A percentile compares a stretch with the other conserved stretches of the same genome.
phyloP scores from a whole-genome alignment of 2,797 vertebrate genomes.

The Lacerta bilineata region DNA sequence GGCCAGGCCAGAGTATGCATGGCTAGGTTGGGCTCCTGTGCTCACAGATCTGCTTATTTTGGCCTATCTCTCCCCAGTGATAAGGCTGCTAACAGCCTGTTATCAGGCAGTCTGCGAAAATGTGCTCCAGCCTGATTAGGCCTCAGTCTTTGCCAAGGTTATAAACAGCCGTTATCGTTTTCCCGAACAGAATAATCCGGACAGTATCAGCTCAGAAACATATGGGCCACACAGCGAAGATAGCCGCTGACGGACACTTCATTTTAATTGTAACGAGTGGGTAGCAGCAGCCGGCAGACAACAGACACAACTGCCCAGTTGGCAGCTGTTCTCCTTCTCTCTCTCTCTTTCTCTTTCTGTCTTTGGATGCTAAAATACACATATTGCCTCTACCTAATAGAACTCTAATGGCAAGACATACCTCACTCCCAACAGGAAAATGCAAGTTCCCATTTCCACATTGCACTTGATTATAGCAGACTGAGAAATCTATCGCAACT shows the following conservation, averaged over 20 bases:
- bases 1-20: conserved; percentile 77
- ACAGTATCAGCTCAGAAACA: conserved; percentile 98
- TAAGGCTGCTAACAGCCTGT: conserved; percentile 96
- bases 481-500: not conserved
- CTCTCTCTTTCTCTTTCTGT: not conserved
- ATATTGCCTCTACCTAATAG: conserved; percentile 33
- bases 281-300: conserved; percentile 83
- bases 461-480: not conserved
- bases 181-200: conserved; percentile 96
- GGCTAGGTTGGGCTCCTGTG: conserved; percentile 83
- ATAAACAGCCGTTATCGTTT: conserved; percentile 99
- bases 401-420: not conserved
- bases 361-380: conserved; percentile 6
- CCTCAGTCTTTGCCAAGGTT: conserved; percentile 97
- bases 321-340: conserved; percentile 69
- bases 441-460: not conserved
- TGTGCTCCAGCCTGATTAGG: conserved; percentile 99
- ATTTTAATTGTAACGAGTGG: conserved; percentile 94
- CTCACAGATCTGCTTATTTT: conserved; percentile 86
- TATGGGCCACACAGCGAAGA: conserved; percentile 96
- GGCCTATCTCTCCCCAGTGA: conserved; percentile 89
- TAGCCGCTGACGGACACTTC: conserved; percentile 94
- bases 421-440: not conserved
- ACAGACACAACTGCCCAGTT: conserved; percentile 78
- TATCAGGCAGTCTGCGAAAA: conserved; percentile 96